A percentile compares a stretch with the other conserved stretches of the same genome.
Evolutionary conservation across 1,140 invertebrate genomes (phyloP).

Genomic region (Choristoneura fumiferana): DNA sequence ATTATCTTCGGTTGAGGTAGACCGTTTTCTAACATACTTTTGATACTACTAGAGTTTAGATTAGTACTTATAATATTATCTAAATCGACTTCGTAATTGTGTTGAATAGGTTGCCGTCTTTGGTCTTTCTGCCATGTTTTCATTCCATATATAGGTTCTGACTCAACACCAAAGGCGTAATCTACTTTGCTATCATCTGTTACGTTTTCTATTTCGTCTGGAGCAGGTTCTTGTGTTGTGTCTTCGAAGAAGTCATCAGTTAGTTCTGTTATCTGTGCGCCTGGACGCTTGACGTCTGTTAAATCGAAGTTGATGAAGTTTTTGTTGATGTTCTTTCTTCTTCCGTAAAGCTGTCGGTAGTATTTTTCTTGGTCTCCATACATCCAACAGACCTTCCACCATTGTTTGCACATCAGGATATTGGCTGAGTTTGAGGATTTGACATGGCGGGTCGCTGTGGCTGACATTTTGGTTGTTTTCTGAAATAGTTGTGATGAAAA

Average conservation of each 20-base stretch:
- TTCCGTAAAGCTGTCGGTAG: slow-evolving; percentile 88
- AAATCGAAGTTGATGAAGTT: slow-evolving; percentile 55
- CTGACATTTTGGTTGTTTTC: slow-evolving; percentile 60
- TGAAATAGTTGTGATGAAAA: neutral
- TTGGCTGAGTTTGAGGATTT: slow-evolving; percentile 80
- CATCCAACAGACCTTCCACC: slow-evolving; percentile 93
- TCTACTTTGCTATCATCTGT: slow-evolving; percentile 28
- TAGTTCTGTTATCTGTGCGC: slow-evolving; percentile 72
- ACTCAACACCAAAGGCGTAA: slow-evolving; percentile 56
- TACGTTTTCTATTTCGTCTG: slow-evolving; percentile 42
- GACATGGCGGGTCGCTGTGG: slow-evolving; percentile 73
- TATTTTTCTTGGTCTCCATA: slow-evolving; percentile 91
- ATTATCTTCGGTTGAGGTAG: slow-evolving; percentile 53
- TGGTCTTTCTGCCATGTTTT: slow-evolving; percentile 67
- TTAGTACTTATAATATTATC: slow-evolving; percentile 53
- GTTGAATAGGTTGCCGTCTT: slow-evolving; percentile 69
- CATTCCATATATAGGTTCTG: slow-evolving; percentile 66
- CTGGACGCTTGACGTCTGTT: slow-evolving; percentile 55
- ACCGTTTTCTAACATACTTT: slow-evolving; percentile 59
- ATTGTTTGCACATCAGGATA: slow-evolving; percentile 90
- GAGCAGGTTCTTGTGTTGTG: slow-evolving; percentile 51
- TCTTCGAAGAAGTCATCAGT: slow-evolving; percentile 74
- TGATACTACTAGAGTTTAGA: slow-evolving; percentile 57
- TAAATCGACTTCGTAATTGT: slow-evolving; percentile 58
- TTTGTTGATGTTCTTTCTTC: slow-evolving; percentile 74